Percentiles rank a stretch among this genome's conserved stretches.
phyloP scores from a whole-genome alignment of 2,797 vertebrate genomes.

The Muscicapa striata region DNA sequence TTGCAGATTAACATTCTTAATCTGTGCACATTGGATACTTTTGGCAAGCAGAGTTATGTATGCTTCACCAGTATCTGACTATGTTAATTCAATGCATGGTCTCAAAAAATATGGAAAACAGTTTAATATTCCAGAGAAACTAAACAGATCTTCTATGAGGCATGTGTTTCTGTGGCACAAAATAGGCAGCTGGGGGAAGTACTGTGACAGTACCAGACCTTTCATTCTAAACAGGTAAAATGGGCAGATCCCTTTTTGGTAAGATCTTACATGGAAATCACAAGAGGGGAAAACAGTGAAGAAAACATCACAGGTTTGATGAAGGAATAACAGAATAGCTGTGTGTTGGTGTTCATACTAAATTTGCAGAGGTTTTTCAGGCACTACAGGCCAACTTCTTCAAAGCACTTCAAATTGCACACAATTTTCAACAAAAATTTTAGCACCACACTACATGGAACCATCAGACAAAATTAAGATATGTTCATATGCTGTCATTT shows the following conservation, averaged over 20 bases:
- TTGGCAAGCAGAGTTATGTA: not conserved
- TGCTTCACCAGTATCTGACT: not conserved
- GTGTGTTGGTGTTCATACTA: not conserved
- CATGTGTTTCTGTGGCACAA: not conserved
- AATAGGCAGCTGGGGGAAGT: not conserved
- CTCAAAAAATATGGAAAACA: not conserved
- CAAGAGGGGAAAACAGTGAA: not conserved
- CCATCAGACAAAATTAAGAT: not conserved
- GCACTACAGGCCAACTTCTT: not conserved
- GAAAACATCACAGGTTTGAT: not conserved
- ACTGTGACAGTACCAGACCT: not conserved
- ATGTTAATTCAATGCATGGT: not conserved
- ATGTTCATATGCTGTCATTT: not conserved
- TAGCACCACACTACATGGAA: not conserved
- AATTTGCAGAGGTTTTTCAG: conserved; percentile 8
- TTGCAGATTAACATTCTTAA: not conserved
- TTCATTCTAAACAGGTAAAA: not conserved
- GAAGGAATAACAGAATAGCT: not conserved
- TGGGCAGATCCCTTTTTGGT: not conserved
- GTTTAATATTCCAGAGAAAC: not conserved
- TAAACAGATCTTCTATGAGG: not conserved
- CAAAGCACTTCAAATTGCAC: not conserved
- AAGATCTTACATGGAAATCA: not conserved
- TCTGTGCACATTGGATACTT: not conserved
- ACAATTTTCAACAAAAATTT: not conserved